Evolutionary conservation across 30 jellyfish, hydroid and myxozoan genomes (phyloP), one percentile per base, ranked within the genome.

Genomic region (Mastigias papua): DNA sequence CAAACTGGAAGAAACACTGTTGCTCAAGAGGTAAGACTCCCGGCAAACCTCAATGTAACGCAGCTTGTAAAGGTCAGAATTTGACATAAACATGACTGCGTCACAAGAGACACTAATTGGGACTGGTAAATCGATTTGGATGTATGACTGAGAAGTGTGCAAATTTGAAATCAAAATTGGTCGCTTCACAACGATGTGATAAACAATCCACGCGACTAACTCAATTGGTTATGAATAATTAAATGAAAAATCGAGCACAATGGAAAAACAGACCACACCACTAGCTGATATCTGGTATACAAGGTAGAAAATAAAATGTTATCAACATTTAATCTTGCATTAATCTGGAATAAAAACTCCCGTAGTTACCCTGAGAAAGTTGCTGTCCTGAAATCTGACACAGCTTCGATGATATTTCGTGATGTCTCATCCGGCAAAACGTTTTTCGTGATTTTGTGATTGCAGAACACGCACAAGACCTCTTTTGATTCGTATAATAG

Each of bases 301-400:
- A 42, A 42, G 54, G 0, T 42, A 15, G 54, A 42, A 42, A 42
- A 42, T 42, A 42, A 42, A 4, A 4, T 15, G 13, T 15, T 15
- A 42, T 42, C 54, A 42, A 15, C 13, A 15, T 42, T 8, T 42
- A 4, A 4, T 42, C 13, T 42, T 15, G 54, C 13, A 15, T 8
- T 4, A 42, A 4, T 42, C 13, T 42, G 54, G 13, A 42, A 4
- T 10, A 11, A 54, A 54, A 10, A 19, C 17, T 6, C 9, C 9
- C 9, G 27, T 8, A 72, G 32, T 16, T 72, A 72, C 83, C 83
- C 37, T 72, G 86, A 9, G 22, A 46, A 13, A 25, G 7, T 75
- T 73, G n/a, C 19, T 49, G 84, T 20, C 50, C 90, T 63, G 90
- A 61, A 62, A 37, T 61, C 90, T 80, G 90, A 80, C 90, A 81